Evolutionary conservation across 1,140 invertebrate genomes (phyloP).

Genomic region (Physella acuta): DNA sequence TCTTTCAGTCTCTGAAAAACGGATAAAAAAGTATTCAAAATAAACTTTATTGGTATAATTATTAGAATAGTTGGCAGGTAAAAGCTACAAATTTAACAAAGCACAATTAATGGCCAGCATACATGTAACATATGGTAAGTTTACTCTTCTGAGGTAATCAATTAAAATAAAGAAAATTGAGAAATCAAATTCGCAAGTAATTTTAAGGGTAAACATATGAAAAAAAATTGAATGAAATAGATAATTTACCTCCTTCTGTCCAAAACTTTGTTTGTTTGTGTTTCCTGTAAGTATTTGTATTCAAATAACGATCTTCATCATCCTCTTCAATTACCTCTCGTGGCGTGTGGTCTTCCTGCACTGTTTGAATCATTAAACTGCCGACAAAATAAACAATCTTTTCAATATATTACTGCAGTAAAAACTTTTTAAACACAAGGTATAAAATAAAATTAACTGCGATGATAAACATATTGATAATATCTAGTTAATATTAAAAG

Average conservation of each 20-base stretch:
- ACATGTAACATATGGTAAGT: no score
- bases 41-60: no score
- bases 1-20: conserved; percentile 20
- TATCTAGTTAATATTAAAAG: background rate
- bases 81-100: no score
- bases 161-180: no score
- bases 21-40: conserved; percentile 3
- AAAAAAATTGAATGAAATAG: background rate
- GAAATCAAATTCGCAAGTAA: no score
- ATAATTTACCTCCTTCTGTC: conserved; percentile 17
- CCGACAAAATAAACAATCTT: background rate
- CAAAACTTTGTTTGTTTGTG: conserved; percentile 7
- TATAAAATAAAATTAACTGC: background rate
- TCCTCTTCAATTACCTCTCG: conserved; percentile 15
- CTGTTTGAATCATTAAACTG: conserved; percentile 10
- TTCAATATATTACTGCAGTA: background rate
- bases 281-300: conserved; percentile 19
- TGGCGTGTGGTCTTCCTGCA: background rate
- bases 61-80: no score
- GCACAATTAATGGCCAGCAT: no score
- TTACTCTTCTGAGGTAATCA: no score
- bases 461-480: background rate
- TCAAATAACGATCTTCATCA: conserved; percentile 25
- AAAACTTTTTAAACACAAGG: background rate
- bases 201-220: background rate